Evolutionary conservation across 2,888 invertebrate species (phyloP), one percentile per base, ranked within the genome.

Genomic region (Drosophila kuntzei): DNA sequence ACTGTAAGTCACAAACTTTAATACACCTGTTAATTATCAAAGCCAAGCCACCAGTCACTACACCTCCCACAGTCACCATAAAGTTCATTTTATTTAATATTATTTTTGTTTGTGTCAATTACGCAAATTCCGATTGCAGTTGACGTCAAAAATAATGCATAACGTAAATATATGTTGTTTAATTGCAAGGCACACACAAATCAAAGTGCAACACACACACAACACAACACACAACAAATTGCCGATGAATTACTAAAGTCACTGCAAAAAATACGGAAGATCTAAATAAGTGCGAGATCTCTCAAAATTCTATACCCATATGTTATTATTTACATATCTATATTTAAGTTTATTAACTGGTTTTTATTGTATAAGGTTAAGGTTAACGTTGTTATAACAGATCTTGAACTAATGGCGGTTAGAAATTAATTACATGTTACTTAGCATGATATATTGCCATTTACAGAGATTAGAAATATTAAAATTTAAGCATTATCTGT

Each of bases 21-120:
- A 14, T 22, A 60, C 76, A 74, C 73, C 71, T 71, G 71, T 36
- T 71, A 36, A 73, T 73, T 65, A 57, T 25, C 16, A 59, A 32
- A n/a, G 39, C 12, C n/a, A 20, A 34, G 25, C 27, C 29, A 27
- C 3, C 41, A 34, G 22, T 9, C 32, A 51, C 41, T 34, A 11
- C 14, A 29, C 22, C 20, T 32, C 27, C 12, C 8, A 3, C 37
- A 6, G 12, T 34, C 7, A 22, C 43, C 27, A 11, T 34, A 29
- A 22, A 8, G 1, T 16, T n/a, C 1, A n/a, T 29, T 11, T 32
- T 46, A 16, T 16, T n/a, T 25, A 12, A 59, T 37, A 9, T 12
- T 36, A 39, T 12, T n/a, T 11, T 11, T 22, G 12, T 49, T 59
- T 57, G 37, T 41, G 49, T 39, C 36, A 60, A 14, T 55, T 41